Percentiles rank a stretch among this genome's conserved stretches.
phyloP scores from a whole-genome alignment of 35 echinoderm and acorn worm genomes.

The Lytechinus pictus region DNA sequence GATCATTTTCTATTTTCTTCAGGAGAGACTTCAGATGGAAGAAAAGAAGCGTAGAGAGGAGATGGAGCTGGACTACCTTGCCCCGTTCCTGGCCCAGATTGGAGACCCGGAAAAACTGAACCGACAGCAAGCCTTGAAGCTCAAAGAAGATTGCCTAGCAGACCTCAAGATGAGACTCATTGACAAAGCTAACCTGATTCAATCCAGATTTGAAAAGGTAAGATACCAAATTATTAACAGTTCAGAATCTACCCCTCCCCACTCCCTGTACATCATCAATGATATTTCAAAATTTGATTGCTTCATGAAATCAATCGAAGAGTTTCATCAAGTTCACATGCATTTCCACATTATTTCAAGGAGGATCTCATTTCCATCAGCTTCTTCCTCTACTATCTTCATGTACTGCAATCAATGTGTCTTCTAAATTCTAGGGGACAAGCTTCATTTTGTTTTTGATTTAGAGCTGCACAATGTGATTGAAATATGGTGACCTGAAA shows the following conservation, averaged over 20 bases:
- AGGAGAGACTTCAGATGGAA: conserved; percentile 93
- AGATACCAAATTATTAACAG: neutral
- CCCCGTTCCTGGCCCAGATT: conserved; percentile 96
- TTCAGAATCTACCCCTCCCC: neutral
- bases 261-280: neutral
- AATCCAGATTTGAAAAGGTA: conserved; percentile 98
- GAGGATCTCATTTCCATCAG: too few species aligned
- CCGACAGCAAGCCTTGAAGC: conserved; percentile 83
- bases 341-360: neutral
- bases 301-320: neutral
- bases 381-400: too few species aligned
- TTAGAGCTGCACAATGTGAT: neutral
- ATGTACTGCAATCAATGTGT: neutral
- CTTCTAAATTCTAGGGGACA: neutral
- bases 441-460: neutral
- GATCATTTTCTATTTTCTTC: neutral
- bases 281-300: neutral
- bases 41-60: conserved; percentile 97
- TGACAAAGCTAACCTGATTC: conserved; percentile 97
- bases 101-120: conserved; percentile 93
- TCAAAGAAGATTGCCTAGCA: conserved; percentile 96
- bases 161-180: conserved; percentile 97
- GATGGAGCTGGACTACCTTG: conserved; percentile 97
- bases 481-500: too few species aligned
- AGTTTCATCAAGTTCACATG: neutral